Evolutionary conservation across 2,888 invertebrate species (phyloP).

Genomic region (Spodoptera exigua): DNA sequence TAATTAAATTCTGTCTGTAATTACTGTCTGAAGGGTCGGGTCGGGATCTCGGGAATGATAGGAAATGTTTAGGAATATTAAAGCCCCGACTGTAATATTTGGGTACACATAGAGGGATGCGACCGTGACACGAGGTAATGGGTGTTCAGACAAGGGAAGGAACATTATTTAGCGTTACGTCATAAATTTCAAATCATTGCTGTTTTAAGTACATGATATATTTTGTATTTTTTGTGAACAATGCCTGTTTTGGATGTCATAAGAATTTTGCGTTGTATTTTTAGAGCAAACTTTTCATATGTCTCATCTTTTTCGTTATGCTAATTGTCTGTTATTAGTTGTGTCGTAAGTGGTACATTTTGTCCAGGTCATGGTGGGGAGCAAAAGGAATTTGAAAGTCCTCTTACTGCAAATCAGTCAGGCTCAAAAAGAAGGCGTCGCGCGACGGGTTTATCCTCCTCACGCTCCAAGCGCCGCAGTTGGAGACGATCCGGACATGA

Average conservation of each 20-base stretch:
- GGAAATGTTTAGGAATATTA: conserved; percentile 69
- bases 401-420: too few relatives aligned
- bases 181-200: conserved; percentile 41
- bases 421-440: too few relatives aligned
- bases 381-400: too few relatives aligned
- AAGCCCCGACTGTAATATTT: conserved; percentile 58
- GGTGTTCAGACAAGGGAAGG: conserved; percentile 37
- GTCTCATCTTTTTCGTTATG: too few relatives aligned
- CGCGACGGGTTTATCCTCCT: too few relatives aligned
- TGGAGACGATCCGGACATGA: too few relatives aligned
- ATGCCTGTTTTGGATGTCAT: background rate
- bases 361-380: too few relatives aligned
- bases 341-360: too few relatives aligned
- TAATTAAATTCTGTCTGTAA: conserved; percentile 68
- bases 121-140: conserved; percentile 53
- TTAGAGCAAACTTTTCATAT: too few relatives aligned
- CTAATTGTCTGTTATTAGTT: too few relatives aligned
- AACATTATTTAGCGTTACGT: conserved; percentile 56
- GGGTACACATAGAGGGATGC: conserved; percentile 57
- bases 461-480: too few relatives aligned
- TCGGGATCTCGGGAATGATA: conserved; percentile 63
- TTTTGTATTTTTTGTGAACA: conserved; percentile 5
- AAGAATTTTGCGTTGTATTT: too few relatives aligned
- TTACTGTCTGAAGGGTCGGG: conserved; percentile 64
- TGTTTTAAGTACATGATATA: conserved; percentile 8